These are phyloP conservation scores for Scarus forsteni DNA, from an alignment of 2,797 vertebrate genomes.

Conservation along the genomic window DNA sequence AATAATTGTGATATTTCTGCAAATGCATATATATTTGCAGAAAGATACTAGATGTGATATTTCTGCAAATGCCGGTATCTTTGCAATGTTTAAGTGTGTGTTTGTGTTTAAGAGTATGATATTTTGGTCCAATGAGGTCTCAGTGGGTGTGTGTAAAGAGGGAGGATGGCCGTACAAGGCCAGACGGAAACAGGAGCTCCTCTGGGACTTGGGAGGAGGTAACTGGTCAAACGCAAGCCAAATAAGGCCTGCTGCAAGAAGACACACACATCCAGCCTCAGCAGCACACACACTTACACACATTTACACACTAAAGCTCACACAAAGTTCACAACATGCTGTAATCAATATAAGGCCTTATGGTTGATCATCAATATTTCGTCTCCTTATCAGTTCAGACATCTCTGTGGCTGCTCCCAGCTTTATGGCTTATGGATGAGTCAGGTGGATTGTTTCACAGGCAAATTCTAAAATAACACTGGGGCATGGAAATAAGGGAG, in stretches of 20 bases:
- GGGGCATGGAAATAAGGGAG: conserved; percentile 43
- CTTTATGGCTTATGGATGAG: conserved; percentile 21
- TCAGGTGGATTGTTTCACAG: conserved; percentile 62
- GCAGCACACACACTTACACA: conserved; percentile 23
- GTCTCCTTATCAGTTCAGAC: conserved; percentile 1
- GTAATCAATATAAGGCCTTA: not conserved
- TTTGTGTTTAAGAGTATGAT: conserved; percentile 33
- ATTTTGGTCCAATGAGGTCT: conserved; percentile 52
- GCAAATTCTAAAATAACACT: conserved; percentile 45
- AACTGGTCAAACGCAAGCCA: conserved; percentile 87
- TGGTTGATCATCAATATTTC: not conserved
- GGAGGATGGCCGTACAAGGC: conserved; percentile 89
- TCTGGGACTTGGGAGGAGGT: conserved; percentile 81
- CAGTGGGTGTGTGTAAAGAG: conserved; percentile 52
- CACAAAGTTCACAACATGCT: conserved; percentile 13
- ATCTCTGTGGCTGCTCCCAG: conserved; percentile 39
- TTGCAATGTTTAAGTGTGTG: not conserved
- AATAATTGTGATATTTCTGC: conserved; percentile 27
- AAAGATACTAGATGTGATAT: conserved; percentile 13
- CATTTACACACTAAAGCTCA: conserved; percentile 27
- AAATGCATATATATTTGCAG: conserved; percentile 27
- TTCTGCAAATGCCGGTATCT: conserved; percentile 29
- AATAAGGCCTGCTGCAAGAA: conserved; percentile 87
- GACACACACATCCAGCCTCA: conserved; percentile 52
- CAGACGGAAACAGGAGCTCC: conserved; percentile 83